Base-by-base conservation (phyloP, 2,888 invertebrate genomes). In the Rhingia campestris region DNA sequence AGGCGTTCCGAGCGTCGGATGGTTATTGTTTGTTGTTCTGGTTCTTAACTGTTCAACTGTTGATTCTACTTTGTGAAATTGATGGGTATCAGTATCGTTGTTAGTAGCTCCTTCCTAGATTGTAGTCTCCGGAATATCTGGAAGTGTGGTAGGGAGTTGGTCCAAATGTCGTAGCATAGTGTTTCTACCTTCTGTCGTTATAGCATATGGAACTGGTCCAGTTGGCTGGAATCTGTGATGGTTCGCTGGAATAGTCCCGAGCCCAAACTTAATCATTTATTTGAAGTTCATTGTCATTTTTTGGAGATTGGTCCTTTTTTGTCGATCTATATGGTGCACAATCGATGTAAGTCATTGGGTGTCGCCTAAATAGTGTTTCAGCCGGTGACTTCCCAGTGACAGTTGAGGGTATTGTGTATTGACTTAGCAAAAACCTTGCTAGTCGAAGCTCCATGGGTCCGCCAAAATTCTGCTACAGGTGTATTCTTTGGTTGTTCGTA, bases 191-290 rank as follows among this genome's bases (percentile, higher is more conserved):
- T 64, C 39, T 7, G 64, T 22, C 7, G 22, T n/a, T 4, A 56
- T 32, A n/a, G 10, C n/a, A 22, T 43, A 59, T 30, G 59, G 43
- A 32, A 59, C 59, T 2, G 32, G 67, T 9, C 54, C 67, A 30
- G 30, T 67, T 45, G 12, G 49, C 56, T 9, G 69, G 39, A 12
- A 69, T 37, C 67, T 45, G 41, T 6, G n/a, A 6, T 32, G 43
- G 59, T 6, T 41, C 43, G 4, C 12, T 33, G 3, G 49, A 41
- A 58, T 49, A 69, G 49, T 49, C 47, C 32, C 69, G 47, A n/a
- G 37, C 47, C 56, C 69, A 69, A 43, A 67, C 67, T 12, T 35
- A 54, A 7, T 69, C 58, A 7, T 66, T 33, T 0, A 22, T n/a
- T 6, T 22, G 5, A 9, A 41, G 66, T 33, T 53, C 12, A 32